Percentiles rank a stretch among this genome's conserved stretches.
phyloP scores from a whole-genome alignment of 2,113 vertebrate species.

The Campylorhamphus procurvoides region DNA sequence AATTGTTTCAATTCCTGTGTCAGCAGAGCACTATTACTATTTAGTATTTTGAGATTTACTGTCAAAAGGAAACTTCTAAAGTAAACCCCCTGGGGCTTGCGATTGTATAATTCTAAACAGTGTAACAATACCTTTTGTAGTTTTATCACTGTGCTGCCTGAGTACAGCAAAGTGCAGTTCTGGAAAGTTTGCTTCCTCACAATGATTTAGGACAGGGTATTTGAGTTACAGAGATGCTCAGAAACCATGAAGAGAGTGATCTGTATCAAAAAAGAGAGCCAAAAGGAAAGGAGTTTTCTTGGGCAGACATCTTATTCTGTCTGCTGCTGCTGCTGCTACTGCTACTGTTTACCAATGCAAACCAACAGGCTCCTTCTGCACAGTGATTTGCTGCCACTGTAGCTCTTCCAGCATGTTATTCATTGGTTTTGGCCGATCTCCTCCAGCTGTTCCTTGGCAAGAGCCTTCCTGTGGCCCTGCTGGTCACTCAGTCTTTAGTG shows the following conservation, averaged over 20 bases:
- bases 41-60: slow-evolving; percentile 47
- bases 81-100: background rate
- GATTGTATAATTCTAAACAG: background rate
- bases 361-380: background rate
- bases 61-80: background rate
- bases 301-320: background rate
- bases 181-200: background rate
- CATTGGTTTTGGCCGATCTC: background rate
- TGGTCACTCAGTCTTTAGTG: background rate
- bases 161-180: background rate
- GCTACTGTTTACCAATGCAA: background rate
- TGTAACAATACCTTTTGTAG: background rate
- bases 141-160: background rate
- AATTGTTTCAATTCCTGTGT: slow-evolving; percentile 43
- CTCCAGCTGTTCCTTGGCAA: background rate
- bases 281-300: background rate
- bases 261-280: background rate
- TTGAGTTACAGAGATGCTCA: background rate
- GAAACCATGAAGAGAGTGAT: background rate
- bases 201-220: background rate
- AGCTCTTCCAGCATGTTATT: background rate
- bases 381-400: background rate
- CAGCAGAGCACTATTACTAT: background rate
- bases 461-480: background rate
- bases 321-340: background rate